Percentiles rank a stretch among this genome's conserved stretches.
These are phyloP conservation scores for Arenicola marina DNA, from an alignment of 2,888 invertebrate genomes.

Conservation along the genomic window DNA sequence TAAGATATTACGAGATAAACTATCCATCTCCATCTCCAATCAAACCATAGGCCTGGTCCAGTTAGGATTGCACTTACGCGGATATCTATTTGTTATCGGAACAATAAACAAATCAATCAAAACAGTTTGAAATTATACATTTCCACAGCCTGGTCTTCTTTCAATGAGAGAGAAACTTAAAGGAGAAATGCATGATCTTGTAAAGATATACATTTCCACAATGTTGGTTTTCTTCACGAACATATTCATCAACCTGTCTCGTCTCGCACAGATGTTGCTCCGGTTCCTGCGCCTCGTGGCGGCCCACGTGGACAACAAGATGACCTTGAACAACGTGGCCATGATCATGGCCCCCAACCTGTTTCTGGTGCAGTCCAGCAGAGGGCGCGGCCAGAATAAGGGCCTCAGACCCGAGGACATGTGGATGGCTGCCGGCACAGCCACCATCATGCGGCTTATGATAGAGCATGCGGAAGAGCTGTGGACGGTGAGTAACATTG, in stretches of 20 bases:
- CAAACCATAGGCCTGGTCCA: too few relatives aligned
- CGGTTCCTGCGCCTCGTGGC: constrained; percentile 78
- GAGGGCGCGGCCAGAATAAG: constrained; percentile 23
- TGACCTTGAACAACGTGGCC: constrained; percentile 89
- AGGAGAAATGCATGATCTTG: not conserved
- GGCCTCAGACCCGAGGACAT: constrained; percentile 39
- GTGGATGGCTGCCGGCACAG: constrained; percentile 82
- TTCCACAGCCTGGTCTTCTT: too few relatives aligned
- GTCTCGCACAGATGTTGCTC: constrained; percentile 69
- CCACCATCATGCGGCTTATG: constrained; percentile 81
- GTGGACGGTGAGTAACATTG: constrained; percentile 76
- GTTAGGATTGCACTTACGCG: too few relatives aligned
- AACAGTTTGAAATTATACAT: too few relatives aligned
- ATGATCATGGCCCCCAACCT: constrained; percentile 96
- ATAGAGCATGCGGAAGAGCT: constrained; percentile 78
- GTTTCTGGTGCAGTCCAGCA: constrained; percentile 50
- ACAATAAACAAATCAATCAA: too few relatives aligned
- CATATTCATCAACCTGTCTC: too few relatives aligned
- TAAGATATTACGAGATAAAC: too few relatives aligned
- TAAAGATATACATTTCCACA: not conserved
- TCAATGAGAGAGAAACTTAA: too few relatives aligned
- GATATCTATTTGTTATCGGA: too few relatives aligned
- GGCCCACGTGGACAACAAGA: constrained; percentile 75
- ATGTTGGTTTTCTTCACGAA: too few relatives aligned
- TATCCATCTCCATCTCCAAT: too few relatives aligned